Evolutionary conservation across 1,140 invertebrate species (phyloP), one percentile per base, ranked within the genome.

Genomic region (Drosophila sproati): DNA sequence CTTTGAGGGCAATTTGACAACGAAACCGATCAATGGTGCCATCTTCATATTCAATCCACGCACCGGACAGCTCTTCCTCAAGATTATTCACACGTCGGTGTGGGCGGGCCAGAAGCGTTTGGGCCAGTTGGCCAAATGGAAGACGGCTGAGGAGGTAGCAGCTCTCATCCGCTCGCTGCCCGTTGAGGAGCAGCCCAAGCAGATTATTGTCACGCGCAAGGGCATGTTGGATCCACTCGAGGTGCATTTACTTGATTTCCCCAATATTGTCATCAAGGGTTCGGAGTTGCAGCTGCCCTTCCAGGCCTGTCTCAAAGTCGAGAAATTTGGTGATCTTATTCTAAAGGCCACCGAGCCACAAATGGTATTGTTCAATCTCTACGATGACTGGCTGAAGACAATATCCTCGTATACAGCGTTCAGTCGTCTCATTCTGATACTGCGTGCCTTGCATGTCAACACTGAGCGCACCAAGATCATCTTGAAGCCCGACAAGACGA

Each of bases 1-100:
- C 0, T 99, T 99, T 93, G 99, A 99, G 93, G 99, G 99, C 41
- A 99, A 99, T 93, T 95, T 99, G 82, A 99, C 99, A 0, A 99
- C 99, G 0, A 99, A 99, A 92, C 99, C 99, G 0, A 99, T 99
- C 78, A 99, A 99, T 92, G 99, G 99, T 2, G 99, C 99, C 20
- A 99, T 99, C 91, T 99, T 99, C 93, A 99, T 99, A 73, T 99
- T 99, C 93, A 99, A 99, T 94, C 99, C 99, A 2, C 94, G 99
- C 70, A 99, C 99, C 3, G 99, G 99, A n/a, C 99, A 99, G 93
- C 94, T 99, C 2, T 99, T 99, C 94, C 94, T 99, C 48, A 99
- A 99, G 93, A 99, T 99, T 79, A 99, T 99, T 94, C 99, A 99
- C 93, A 99, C 99, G 0, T 99, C 98, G 37, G 99, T 99, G 32